Evolutionary conservation across 2,888 invertebrate species (phyloP), one percentile per base, ranked within the genome.

Genomic region (Volucella inanis): DNA sequence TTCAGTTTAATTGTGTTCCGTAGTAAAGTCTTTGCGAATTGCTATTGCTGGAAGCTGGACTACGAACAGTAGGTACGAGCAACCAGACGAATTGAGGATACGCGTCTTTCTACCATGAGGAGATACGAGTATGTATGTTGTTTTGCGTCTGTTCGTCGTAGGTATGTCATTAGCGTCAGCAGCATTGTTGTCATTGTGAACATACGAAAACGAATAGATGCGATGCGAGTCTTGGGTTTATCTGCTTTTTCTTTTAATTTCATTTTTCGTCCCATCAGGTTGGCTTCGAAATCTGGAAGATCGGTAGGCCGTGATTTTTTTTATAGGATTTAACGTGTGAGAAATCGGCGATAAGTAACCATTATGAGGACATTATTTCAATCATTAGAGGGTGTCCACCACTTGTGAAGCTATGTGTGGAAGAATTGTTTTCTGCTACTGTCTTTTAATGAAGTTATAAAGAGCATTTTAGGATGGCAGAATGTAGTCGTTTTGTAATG

Each of bases 171-270:
- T 85, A 85, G 85, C 81, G 76, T 76, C 81, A 70, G 71, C 85
- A 77, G 85, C 85, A 85, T 85, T 85, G 81, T 81, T 81, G 81
- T 72, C 85, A 85, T 85, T 81, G 81, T 81, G 85, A 85, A 85
- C 85, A 81, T 77, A 31, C 31, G 31, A 31, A 31, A 6, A 3
- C 31, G 31, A 31, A 31, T 31, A 76, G 72, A 76, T 72, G 50
- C 68, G 67, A 62, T 65, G 49, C 71, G 74, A 70, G 79, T 75
- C 67, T 74, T 41, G 47, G 49, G 47, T 18, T 70, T 47, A 55
- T 64, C 11, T n/a, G 39, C n/a, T 50, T 45, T 8, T 11, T 49
- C 47, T 47, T 43, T 55, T 1, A 22, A 22, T 31, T 11, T 14
- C 6, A 10, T 9, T 38, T 72, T n/a, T 55, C 50, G 50, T 41